A percentile compares a stretch with the other conserved stretches of the same genome.
phyloP scores from a whole-genome alignment of 2,797 vertebrate species.

The Oophaga sylvatica region DNA sequence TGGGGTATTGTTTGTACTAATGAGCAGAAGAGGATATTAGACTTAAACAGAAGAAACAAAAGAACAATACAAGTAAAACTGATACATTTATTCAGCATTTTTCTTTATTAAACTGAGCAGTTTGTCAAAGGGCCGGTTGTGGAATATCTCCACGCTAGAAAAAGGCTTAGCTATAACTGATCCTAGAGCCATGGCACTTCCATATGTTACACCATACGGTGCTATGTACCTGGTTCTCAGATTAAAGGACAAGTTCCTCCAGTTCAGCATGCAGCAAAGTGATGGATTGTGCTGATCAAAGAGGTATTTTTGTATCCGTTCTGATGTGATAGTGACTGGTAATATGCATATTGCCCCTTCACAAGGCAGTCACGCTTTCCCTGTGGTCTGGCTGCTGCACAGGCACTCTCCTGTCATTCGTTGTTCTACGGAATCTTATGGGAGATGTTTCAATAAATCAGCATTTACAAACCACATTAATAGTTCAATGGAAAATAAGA shows the following conservation, averaged over 20 bases:
- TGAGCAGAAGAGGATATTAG: not conserved
- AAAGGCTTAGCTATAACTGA: not conserved
- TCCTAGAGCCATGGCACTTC: not conserved
- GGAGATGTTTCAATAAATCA: not conserved
- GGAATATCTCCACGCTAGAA: not conserved
- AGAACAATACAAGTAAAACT: not conserved
- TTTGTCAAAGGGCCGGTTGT: not conserved
- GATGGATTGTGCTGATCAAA: too few relatives aligned
- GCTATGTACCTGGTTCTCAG: not conserved
- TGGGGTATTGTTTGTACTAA: not conserved
- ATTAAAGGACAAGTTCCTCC: not conserved
- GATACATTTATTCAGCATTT: slow-evolving; percentile 5
- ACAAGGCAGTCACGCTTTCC: not conserved
- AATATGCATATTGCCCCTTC: too few relatives aligned
- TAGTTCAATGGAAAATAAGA: too few relatives aligned
- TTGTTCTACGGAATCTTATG: not conserved
- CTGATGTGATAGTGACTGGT: too few relatives aligned
- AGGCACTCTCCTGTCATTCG: not conserved
- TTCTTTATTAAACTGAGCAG: slow-evolving; percentile 7
- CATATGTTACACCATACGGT: not conserved
- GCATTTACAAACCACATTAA: too few relatives aligned
- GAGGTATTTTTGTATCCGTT: too few relatives aligned
- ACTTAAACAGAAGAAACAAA: not conserved
- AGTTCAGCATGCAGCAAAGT: not conserved
- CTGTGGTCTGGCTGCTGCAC: not conserved